Conservation (phyloP, 2,113 vertebrate genomes). For the Hydropotes inermis region DNA sequence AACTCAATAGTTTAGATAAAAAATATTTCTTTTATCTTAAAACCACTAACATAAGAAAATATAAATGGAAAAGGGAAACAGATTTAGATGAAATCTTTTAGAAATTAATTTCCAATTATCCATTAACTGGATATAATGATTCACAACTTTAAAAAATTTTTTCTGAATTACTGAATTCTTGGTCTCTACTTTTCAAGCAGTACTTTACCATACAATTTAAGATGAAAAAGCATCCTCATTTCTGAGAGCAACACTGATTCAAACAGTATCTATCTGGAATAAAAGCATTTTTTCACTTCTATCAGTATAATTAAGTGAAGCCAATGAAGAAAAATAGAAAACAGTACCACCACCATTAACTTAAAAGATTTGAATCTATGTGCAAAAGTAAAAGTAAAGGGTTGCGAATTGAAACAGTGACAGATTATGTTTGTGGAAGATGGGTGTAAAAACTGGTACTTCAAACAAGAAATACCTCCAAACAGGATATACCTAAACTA, state of each 20-base stretch:
- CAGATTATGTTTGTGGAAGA: neutral
- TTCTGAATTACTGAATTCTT: neutral
- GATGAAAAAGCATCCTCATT: neutral
- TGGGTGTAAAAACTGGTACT: neutral
- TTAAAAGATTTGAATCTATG: neutral
- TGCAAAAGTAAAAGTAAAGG: neutral
- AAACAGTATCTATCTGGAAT: neutral
- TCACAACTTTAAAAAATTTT: neutral
- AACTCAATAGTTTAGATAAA: neutral
- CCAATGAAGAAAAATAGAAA: neutral
- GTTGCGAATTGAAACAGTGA: neutral
- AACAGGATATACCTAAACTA: neutral
- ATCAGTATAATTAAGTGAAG: neutral
- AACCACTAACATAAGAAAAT: constrained; percentile 39
- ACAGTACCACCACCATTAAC: neutral
- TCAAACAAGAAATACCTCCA: neutral
- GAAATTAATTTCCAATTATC: neutral
- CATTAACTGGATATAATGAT: neutral
- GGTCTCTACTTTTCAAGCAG: neutral
- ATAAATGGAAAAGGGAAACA: neutral
- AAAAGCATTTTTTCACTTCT: neutral
- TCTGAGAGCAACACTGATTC: neutral
- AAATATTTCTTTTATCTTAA: constrained; percentile 12
- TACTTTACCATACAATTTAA: neutral
- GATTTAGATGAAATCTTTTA: neutral